phyloP scores from a whole-genome alignment of 2,888 invertebrate species.

The Cordilura impudica region DNA sequence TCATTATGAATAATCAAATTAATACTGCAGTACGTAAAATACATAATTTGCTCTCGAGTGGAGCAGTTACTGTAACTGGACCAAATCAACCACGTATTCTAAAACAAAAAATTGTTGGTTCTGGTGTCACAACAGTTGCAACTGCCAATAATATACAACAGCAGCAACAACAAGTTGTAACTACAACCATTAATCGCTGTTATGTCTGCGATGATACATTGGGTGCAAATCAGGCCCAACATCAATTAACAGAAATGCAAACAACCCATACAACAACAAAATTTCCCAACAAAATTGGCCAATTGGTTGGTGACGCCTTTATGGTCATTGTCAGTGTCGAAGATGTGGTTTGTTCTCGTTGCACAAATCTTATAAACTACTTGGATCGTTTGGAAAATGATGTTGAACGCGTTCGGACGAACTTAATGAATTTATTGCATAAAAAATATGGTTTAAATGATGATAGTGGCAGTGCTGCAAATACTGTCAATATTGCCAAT shows the following conservation, averaged over 20 bases:
- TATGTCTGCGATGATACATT: slow-evolving; percentile 78
- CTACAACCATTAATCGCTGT: slow-evolving; percentile 69
- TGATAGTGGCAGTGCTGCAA: slow-evolving; percentile 66
- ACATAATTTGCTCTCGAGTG: slow-evolving; percentile 77
- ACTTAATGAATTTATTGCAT: slow-evolving; percentile 75
- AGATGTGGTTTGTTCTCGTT: slow-evolving; percentile 78
- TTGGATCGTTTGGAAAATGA: slow-evolving; percentile 79
- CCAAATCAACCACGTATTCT: slow-evolving; percentile 77
- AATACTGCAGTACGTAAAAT: slow-evolving; percentile 77
- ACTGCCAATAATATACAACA: slow-evolving; percentile 63
- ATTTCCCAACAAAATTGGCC: slow-evolving; percentile 79
- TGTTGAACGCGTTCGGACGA: slow-evolving; percentile 76
- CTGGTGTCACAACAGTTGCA: slow-evolving; percentile 64
- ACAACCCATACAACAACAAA: slow-evolving; percentile 78
- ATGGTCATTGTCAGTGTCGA: slow-evolving; percentile 78
- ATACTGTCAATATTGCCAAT: slow-evolving; percentile 15
- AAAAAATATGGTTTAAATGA: slow-evolving; percentile 78
- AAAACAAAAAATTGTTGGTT: slow-evolving; percentile 71
- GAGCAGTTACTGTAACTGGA: slow-evolving; percentile 77
- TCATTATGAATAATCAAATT: slow-evolving; percentile 75
- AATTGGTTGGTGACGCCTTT: slow-evolving; percentile 78
- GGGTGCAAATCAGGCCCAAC: slow-evolving; percentile 71
- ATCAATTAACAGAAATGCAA: slow-evolving; percentile 74
- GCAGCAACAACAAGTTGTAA: slow-evolving; percentile 64
- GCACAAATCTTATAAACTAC: slow-evolving; percentile 78